Conservation (phyloP, 2,113 vertebrate genomes). For the Pelecanoides urinatrix region DNA sequence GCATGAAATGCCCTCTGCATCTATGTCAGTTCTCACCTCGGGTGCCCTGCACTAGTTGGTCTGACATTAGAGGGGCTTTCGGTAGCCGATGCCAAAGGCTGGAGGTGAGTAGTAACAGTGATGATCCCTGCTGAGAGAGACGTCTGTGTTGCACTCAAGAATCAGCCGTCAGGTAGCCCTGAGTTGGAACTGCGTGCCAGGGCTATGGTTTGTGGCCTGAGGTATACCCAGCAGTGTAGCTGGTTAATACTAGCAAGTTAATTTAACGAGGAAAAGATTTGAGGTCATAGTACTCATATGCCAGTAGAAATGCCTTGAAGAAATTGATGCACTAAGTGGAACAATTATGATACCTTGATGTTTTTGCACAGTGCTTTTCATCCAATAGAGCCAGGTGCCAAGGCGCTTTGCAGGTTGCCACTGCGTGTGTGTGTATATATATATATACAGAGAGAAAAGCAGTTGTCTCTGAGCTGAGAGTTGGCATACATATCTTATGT, state of each 20-base stretch:
- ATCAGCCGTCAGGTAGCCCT: background rate
- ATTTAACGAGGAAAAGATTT: background rate
- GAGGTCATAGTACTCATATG: background rate
- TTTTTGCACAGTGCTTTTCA: background rate
- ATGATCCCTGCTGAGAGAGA: background rate
- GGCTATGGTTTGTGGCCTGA: background rate
- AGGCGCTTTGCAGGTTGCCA: background rate
- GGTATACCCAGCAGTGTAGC: background rate
- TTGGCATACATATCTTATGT: background rate
- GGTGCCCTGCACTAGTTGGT: background rate
- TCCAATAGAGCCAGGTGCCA: background rate
- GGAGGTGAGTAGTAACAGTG: background rate
- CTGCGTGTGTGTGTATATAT: background rate
- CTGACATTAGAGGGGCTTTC: background rate
- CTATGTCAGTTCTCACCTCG: background rate
- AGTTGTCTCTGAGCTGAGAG: background rate
- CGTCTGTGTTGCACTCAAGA: fast-evolving
- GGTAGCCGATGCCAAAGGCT: background rate
- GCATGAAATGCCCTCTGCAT: background rate
- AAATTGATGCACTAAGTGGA: background rate
- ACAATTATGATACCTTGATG: background rate
- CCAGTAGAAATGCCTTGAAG: background rate
- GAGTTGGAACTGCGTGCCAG: background rate
- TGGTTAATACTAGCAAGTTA: background rate
- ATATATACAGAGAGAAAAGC: background rate